Conservation (phyloP, 1,140 invertebrate genomes). For the Periplaneta americana region DNA sequence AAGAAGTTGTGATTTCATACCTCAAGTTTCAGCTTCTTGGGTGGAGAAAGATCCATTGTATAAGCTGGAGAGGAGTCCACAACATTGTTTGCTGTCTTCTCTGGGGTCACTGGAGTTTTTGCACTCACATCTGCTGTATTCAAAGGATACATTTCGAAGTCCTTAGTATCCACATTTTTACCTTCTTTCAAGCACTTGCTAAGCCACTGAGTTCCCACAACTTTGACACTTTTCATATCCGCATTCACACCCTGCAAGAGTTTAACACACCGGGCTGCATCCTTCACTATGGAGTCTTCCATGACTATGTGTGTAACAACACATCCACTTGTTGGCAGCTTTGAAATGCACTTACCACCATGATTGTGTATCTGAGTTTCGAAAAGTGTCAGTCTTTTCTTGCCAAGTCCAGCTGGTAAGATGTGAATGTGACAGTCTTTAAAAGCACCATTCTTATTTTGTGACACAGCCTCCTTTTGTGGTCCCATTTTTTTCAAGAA, state of each 20-base stretch:
- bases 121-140: neutral
- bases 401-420: neutral
- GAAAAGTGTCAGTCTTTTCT: neutral
- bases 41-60: neutral
- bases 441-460: neutral
- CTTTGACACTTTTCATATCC: neutral
- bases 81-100: neutral
- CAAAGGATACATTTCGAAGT: neutral
- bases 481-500: neutral
- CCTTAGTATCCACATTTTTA: neutral
- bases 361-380: neutral
- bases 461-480: neutral
- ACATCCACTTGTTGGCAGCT: neutral
- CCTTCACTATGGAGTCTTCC: neutral
- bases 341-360: neutral
- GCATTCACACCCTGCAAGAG: neutral
- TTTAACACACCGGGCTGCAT: neutral
- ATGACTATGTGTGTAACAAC: neutral
- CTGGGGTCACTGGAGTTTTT: neutral
- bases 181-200: neutral
- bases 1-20: neutral
- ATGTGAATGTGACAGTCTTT: neutral
- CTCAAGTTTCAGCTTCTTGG: conserved; percentile 5
- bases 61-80: neutral
- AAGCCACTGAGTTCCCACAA: neutral